Base-by-base conservation (phyloP, 1,140 invertebrate species). In the Hirudo medicinalis region DNA sequence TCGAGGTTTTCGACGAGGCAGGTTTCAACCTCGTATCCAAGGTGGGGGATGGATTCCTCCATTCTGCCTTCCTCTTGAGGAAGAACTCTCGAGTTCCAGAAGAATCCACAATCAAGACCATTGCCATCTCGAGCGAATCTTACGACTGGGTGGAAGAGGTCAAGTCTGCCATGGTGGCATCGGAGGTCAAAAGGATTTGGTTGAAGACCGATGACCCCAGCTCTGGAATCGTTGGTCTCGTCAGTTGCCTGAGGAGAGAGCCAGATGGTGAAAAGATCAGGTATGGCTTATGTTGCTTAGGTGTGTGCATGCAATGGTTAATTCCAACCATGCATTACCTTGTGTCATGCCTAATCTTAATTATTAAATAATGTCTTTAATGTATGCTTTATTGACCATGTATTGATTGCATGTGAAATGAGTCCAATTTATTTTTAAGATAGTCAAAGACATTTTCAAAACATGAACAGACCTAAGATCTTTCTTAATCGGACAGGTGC, bases 191-290 rank as follows among this genome's bases (percentile, higher is more conserved):
- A n/a, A 76, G 73, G 54, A 69, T 83, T 4, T 83, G 82, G 82
- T 70, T 83, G 22, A 54, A 76, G 11, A 75, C 78, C 17, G 70
- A 74, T 4, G 69, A 73, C 13, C 27, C 70, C 3, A 72, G 71
- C 9, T 88, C 84, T 79, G 93, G 94, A 70, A 84, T 93, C 32
- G 82, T 95, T 67, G 94, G 94, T 63, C 81, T 97, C 74, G 87
- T 89, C 70, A 94, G 91, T 76, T 97, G 94, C 79, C 83, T 97
- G 55, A 88, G 89, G 76, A 86, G 86, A 75, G 94, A 97, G 82
- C 84, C 87, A 15, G 90, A 90, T 67, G 91, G 91, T 67, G 82
- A 86, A 66, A 87, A 87, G 76, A 82, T 91, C 17, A 87, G 91
- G 76, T 85, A 77, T 71, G 32, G 6, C 32, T 36, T 6, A 36